Evolutionary conservation across 2,113 vertebrate genomes (phyloP), one percentile per base, ranked within the genome.

Genomic region (Natator depressus): DNA sequence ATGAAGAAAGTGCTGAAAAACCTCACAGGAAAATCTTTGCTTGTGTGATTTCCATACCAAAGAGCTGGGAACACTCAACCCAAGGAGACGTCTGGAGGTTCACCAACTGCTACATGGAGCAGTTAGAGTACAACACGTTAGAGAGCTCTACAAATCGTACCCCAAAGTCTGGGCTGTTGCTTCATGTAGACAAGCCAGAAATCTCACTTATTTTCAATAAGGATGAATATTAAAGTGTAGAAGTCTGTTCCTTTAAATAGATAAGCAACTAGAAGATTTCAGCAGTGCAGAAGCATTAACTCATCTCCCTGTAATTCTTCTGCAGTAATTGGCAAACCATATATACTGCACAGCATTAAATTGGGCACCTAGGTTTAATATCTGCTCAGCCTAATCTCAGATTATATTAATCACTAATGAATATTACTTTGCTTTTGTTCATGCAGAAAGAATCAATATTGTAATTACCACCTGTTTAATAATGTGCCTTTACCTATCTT

Each of bases 401-500:
- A 96, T 98, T 96, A 96, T 97, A 97, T 97, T 97, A 96, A 97
- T 98, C 82, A 84, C 97, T 97, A 96, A 98, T 98, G 98, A 98
- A 98, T 97, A 97, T 90, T 92, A 96, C 92, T 49, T 51, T 93
- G 88, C 85, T 91, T 59, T 97, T 93, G 93, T 94, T 98, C 95
- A 88, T 92, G 96, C 94, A 97, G 96, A 98, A 98, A 98, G 83
- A 97, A 98, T 98, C 94, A 82, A 96, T 97, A 95, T 53, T 97
- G 97, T 98, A 98, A 98, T 98, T 98, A 98, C 93, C 97, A 96
- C 89, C 93, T 94, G 94, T 95, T 97, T 98, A 98, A 97, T 98
- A 98, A 98, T 97, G 82, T 94, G 90, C 89, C 92, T 97, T 98
- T 97, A 97, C 97, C 97, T 98, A 95, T 91, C 17, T 95, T 98